Percentiles rank a stretch among this genome's conserved stretches.
Conservation (phyloP, 2,888 invertebrate genomes). For the Reticulitermes lucifugus region DNA sequence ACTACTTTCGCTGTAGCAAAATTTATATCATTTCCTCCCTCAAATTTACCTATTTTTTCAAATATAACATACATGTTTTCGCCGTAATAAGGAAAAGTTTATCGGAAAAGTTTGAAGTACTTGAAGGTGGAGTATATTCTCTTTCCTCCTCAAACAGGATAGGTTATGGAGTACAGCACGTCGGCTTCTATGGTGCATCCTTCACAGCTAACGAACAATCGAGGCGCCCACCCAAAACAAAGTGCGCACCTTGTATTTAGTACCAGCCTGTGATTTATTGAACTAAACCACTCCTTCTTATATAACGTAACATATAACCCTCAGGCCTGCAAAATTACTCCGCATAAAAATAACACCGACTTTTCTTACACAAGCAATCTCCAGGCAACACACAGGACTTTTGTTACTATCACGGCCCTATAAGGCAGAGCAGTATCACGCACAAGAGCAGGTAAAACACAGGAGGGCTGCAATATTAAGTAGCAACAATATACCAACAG, state of each 20-base stretch:
- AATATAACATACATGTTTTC: background rate
- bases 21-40: background rate
- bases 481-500: too few relatives aligned
- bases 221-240: background rate
- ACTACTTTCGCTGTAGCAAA: too few relatives aligned
- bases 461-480: too few relatives aligned
- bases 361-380: background rate
- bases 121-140: background rate
- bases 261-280: background rate
- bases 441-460: too few relatives aligned
- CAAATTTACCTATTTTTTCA: background rate
- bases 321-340: background rate
- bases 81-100: background rate
- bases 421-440: too few relatives aligned
- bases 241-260: slow-evolving; percentile 1
- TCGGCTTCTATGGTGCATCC: background rate
- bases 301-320: background rate
- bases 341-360: slow-evolving; percentile 1
- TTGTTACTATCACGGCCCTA: too few relatives aligned
- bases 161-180: background rate
- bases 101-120: background rate
- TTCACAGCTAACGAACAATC: background rate
- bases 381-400: too few relatives aligned
- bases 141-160: background rate
- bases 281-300: background rate